Conservation (phyloP, 2,113 vertebrate genomes). For the Hippopotamus amphibius region DNA sequence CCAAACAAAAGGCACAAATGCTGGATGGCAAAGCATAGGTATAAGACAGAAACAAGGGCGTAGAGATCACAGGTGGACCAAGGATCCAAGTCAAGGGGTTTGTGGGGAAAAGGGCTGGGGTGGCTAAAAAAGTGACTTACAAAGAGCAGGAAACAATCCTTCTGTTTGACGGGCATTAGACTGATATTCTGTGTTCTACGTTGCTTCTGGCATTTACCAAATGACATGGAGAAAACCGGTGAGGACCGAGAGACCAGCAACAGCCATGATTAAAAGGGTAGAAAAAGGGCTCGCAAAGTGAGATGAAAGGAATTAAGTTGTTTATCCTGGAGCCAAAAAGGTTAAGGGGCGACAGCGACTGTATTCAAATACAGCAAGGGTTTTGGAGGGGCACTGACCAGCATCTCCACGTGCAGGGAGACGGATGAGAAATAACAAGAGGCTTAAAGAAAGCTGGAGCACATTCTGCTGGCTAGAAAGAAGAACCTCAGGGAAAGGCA, state of each 20-base stretch:
- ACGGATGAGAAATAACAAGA: background rate
- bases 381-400: background rate
- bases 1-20: background rate
- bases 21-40: background rate
- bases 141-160: background rate
- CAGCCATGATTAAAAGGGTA: background rate
- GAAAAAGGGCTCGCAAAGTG: background rate
- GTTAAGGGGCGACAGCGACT: background rate
- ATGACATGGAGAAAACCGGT: background rate
- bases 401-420: background rate
- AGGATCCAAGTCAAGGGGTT: background rate
- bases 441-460: background rate
- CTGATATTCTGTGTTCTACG: background rate
- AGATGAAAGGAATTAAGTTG: background rate
- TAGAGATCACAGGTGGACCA: background rate
- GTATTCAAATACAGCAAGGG: background rate
- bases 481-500: background rate
- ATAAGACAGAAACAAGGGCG: background rate
- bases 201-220: background rate
- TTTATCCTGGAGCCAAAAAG: background rate
- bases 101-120: background rate
- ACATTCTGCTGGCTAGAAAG: background rate
- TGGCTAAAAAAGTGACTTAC: background rate
- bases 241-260: background rate
- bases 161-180: background rate